phyloP scores from a whole-genome alignment of 2,113 vertebrate species.

The Mus spicilegus region DNA sequence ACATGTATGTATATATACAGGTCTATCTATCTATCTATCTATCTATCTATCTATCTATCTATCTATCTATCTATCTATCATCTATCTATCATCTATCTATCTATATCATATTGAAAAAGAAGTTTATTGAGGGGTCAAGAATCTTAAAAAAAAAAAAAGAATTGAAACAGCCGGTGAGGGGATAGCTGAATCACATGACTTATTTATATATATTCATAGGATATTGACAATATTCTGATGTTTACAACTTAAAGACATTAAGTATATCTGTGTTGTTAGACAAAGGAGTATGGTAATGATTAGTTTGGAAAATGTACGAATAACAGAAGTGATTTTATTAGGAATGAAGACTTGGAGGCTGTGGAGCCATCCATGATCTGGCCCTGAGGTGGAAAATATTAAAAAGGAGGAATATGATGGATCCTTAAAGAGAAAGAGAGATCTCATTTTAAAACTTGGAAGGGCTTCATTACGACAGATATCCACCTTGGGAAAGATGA shows the following conservation, averaged over 20 bases:
- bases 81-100: neutral
- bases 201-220: neutral
- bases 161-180: neutral
- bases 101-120: neutral
- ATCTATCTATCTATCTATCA: neutral
- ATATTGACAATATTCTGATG: neutral
- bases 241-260: slow-evolving; percentile 2
- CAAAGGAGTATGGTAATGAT: neutral
- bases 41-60: neutral
- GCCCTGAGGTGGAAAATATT: no score
- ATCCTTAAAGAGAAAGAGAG: neutral
- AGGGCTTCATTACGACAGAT: neutral
- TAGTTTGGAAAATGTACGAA: neutral
- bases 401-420: no score
- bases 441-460: neutral
- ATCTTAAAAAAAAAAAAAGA: slow-evolving; percentile 9
- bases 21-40: neutral
- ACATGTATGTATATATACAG: neutral
- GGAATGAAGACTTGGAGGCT: neutral
- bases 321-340: neutral
- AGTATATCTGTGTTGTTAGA: neutral
- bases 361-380: neutral
- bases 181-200: neutral
- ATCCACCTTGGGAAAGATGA: neutral
- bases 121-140: neutral